Evolutionary conservation across 2,888 invertebrate species (phyloP).

Genomic region (Beris morrisii): DNA sequence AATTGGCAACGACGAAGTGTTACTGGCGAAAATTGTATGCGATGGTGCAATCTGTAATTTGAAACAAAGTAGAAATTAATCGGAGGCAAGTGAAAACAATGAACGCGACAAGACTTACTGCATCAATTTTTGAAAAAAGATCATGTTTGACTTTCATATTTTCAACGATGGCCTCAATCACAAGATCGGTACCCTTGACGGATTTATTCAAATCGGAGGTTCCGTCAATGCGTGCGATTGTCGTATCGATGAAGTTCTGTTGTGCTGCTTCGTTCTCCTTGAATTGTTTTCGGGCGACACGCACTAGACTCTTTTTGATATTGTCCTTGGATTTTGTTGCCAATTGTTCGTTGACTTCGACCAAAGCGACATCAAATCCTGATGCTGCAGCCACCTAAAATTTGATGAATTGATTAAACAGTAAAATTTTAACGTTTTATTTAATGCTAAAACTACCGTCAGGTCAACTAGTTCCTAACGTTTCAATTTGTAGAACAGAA

Average conservation of each 20-base stretch:
- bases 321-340: constrained; percentile 71
- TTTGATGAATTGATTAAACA: not conserved
- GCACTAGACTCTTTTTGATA: constrained; percentile 69
- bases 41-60: constrained; percentile 64
- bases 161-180: constrained; percentile 86
- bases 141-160: constrained; percentile 77
- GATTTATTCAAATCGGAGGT: constrained; percentile 64
- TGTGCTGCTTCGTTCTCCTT: constrained; percentile 69
- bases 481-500: not conserved
- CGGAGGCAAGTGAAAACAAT: not conserved
- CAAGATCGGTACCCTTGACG: constrained; percentile 70
- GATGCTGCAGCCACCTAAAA: constrained; percentile 79
- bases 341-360: constrained; percentile 74
- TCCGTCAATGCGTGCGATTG: constrained; percentile 64
- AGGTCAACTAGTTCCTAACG: too few species aligned
- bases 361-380: constrained; percentile 78
- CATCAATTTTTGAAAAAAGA: constrained; percentile 72
- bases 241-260: constrained; percentile 67
- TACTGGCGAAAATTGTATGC: constrained; percentile 81
- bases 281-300: constrained; percentile 77
- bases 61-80: too few species aligned
- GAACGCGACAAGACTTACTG: constrained; percentile 53
- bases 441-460: not conserved
- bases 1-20: constrained; percentile 86
- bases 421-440: not conserved